Evolutionary conservation across 2,113 vertebrate species (phyloP), one percentile per base, ranked within the genome.

Genomic region (Phaetusa simplex): DNA sequence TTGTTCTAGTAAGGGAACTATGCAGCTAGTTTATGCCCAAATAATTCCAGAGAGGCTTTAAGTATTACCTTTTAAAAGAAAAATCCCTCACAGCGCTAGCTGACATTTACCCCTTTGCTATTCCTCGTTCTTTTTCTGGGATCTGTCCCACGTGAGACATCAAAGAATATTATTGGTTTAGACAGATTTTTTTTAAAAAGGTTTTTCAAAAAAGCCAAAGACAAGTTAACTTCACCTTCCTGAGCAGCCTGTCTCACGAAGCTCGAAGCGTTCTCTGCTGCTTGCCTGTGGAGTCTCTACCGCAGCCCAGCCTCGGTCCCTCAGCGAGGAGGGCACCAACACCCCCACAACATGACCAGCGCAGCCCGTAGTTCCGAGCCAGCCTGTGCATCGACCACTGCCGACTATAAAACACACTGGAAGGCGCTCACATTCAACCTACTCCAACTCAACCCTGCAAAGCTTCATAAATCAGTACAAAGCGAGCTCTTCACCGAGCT

Each of bases 391-490:
- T 27, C 38, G 17, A 12, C 56, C 5, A 4, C 8, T 4, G 66
- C 74, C 1, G 14, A 3, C 14, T 9, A 3, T 0, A 34, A 56
- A 83, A 70, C 0, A 27, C 66, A 3, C 52, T 21, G 17, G 0
- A 49, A 74, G 22, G 5, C 11, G 12, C 62, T 50, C 47, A 3
- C 0, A 13, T 12, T 17, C 79, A 36, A 7, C 18, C 45, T 6
- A 17, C 62, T 76, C 26, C 9, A 86, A 80, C 32, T 30, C 8
- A 50, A 49, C 23, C 30, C 65, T 3, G 58, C 64, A 64, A 29
- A 82, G 53, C 66, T 53, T 26, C 74, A 5, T 1, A 34, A 58
- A 52, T 3, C 56, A 27, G 26, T 1, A 27, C 32, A 7, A 26
- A 36, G 49, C 7, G 17, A 38, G 5, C 55, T 14, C 71, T 66